Evolutionary conservation across 2,113 vertebrate species (phyloP), one percentile per base, ranked within the genome.

Genomic region (Albula goreensis): DNA sequence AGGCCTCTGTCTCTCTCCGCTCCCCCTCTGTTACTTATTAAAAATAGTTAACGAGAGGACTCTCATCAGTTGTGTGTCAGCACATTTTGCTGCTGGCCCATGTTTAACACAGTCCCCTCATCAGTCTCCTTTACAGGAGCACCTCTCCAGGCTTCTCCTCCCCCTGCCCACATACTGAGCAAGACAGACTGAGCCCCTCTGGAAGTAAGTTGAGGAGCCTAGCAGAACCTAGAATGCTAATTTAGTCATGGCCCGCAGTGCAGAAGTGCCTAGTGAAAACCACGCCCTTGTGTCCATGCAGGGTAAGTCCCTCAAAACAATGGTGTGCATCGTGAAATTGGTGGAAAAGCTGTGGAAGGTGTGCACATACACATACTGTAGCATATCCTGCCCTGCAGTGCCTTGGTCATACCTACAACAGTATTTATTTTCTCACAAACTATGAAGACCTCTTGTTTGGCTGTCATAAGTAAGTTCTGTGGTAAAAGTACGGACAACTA

Each of bases 41-140:
- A 84, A 85, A 89, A 87, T 83, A 84, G 86, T 48, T 83, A 74
- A 74, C n/a, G 17, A 74, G 78, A 84, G 83, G 90, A 85, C 90
- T 90, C 91, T 96, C 95, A 96, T 95, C 95, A 94, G 84, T 90
- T 87, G 82, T 90, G 48, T 90, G 85, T 0, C 92, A 87, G 83
- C 19, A 53, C 79, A 50, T 53, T 86, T 89, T 83, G 63, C 87
- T 60, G 50, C 87, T 41, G 70, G 86, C 84, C 82, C 50, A 48
- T 81, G 57, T 87, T 89, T 83, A 90, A 87, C 90, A 85, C 88
- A 80, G 85, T 41, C 81, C 87, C 87, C 83, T 90, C 88, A 90
- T 90, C 88, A 88, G 70, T 88, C 78, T 87, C 31, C 51, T 17
- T 3, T 60, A 60, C 25, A 12, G 63, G 63, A 17, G 63, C 63